Conservation (phyloP, 1,140 invertebrate species). For the Drosophila nigromelanica region DNA sequence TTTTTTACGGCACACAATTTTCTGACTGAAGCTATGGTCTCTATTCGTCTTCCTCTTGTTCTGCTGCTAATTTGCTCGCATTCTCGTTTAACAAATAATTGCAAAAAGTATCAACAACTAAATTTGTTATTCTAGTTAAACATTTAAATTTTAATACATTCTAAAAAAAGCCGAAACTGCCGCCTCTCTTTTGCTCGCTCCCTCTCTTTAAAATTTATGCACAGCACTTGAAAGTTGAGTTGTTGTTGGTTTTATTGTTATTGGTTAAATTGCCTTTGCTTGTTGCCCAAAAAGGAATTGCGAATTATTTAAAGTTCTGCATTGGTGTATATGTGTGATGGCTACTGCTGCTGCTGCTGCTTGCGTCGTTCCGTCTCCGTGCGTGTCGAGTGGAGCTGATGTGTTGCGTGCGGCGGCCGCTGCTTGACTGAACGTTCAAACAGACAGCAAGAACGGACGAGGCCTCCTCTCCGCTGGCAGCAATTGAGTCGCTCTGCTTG, state of each 20-base stretch:
- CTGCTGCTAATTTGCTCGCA: conserved; percentile 7
- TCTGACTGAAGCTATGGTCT: conserved; percentile 53
- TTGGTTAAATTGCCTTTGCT: conserved; percentile 26
- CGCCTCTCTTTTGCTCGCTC: conserved; percentile 55
- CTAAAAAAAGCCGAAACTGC: conserved; percentile 73
- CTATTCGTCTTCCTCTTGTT: conserved; percentile 12
- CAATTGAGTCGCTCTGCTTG: conserved; percentile 13
- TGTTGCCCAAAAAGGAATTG: conserved; percentile 30
- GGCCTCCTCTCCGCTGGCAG: conserved; percentile 6
- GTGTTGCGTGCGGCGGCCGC: conserved; percentile 59
- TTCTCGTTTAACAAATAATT: conserved; percentile 76
- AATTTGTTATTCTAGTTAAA: conserved; percentile 83
- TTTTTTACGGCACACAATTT: conserved; percentile 56
- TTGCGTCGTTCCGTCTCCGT: conserved; percentile 47
- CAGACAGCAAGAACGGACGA: conserved; percentile 12
- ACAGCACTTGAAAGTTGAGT: conserved; percentile 59
- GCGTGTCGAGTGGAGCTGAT: conserved; percentile 43
- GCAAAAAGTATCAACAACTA: conserved; percentile 81
- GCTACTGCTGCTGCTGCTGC: conserved; percentile 32
- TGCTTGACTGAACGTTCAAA: conserved; percentile 36
- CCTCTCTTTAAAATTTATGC: conserved; percentile 45
- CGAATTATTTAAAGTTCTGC: conserved; percentile 59
- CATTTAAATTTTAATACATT: conserved; percentile 75
- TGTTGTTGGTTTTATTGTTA: conserved; percentile 19
- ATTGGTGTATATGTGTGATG: conserved; percentile 29